Base-by-base conservation (phyloP, 2,888 invertebrate genomes). In the Yponomeuta cagnagella region DNA sequence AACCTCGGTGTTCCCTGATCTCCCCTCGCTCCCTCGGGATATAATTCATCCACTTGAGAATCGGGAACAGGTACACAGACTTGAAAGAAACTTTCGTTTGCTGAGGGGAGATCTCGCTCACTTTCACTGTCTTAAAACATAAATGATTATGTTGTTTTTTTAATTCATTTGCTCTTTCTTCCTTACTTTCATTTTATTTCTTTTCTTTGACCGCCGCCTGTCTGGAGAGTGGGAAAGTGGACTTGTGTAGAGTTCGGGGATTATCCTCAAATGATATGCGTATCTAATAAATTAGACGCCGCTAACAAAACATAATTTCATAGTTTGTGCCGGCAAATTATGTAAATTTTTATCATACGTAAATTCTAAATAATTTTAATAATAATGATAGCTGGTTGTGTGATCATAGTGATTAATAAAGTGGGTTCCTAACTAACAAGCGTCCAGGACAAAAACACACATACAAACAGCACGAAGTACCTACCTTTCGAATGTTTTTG, bases 121-220 rank as follows among this genome's bases (percentile, higher is more conserved):
- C 84, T 84, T 82, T 84, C 84, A 78, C 82, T 82, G 82, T 86
- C 87, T 87, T 88, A 86, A 88, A 88, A 87, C 88, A 85, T 89
- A 88, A 90, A 90, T 88, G 86, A 90, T 90, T 90, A 89, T 90
- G 89, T 90, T 91, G 87, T 90, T 90, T 90, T 90, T 90, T 90
- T 90, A 89, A 91, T 90, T 90, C 88, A 87, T 90, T 90, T 87
- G 89, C 89, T 90, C 89, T 85, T 83, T 79, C 85, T 78, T 82
- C 80, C 83, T 86, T 80, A 81, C 83, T 88, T 87, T 87, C 82
- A 82, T 86, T 88, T 85, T 77, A 80, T 85, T 82, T 81, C 85
- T 85, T 78, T 78, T 82, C 81, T 86, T 86, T 85, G 84, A 87
- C 81, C 79, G 89, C 90, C 90, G 90, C 90, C 90, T 90, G 90